A percentile compares a stretch with the other conserved stretches of the same genome.
Conservation (phyloP, 2,113 vertebrate species). For the Syrmaticus mikado region DNA sequence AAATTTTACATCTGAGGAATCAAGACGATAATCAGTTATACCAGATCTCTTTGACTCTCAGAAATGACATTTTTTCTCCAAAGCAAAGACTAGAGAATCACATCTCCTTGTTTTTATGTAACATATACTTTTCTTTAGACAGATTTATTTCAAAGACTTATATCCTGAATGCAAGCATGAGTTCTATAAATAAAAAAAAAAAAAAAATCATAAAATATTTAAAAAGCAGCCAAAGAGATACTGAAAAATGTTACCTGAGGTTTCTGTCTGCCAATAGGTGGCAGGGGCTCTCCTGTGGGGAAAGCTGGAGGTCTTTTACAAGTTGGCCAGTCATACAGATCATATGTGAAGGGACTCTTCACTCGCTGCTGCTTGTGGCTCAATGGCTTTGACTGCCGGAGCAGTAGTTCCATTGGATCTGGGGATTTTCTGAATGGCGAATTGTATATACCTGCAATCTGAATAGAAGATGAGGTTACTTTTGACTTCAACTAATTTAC, state of each 20-base stretch:
- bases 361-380: slow-evolving; percentile 15
- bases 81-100: neutral
- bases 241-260: slow-evolving; percentile 81
- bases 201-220: neutral
- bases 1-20: neutral
- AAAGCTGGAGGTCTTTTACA: slow-evolving; percentile 56
- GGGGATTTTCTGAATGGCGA: slow-evolving; percentile 87
- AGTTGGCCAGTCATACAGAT: slow-evolving; percentile 57
- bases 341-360: neutral
- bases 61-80: neutral
- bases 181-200: neutral
- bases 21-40: neutral
- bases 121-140: neutral
- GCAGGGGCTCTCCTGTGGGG: slow-evolving; percentile 71
- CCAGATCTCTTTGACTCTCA: neutral
- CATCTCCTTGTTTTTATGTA: neutral
- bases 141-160: neutral
- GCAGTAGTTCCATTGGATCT: slow-evolving; percentile 87
- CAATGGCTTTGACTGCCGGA: slow-evolving; percentile 83
- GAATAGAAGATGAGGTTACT: neutral
- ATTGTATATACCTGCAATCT: slow-evolving; percentile 92
- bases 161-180: neutral
- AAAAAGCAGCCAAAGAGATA: neutral
- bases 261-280: slow-evolving; percentile 81
- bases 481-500: neutral